Percentiles rank a stretch among this genome's conserved stretches.
These are phyloP conservation scores for Noctua pronuba DNA, from an alignment of 2,888 invertebrate genomes.

Conservation along the genomic window DNA sequence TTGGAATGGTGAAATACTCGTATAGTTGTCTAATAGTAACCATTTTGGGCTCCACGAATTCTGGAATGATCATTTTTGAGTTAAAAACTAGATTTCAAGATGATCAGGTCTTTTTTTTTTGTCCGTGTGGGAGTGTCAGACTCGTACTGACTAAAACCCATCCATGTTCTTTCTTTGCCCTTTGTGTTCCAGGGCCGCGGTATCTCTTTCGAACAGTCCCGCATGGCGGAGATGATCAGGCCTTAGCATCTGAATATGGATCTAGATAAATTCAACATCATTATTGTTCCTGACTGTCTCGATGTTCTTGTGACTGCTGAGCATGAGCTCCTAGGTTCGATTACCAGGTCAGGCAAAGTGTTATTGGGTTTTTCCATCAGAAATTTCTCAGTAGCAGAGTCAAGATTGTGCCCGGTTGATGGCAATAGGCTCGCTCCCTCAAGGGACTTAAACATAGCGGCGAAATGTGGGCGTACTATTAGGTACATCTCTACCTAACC, in stretches of 20 bases:
- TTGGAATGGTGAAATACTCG: background rate
- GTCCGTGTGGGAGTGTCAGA: no score
- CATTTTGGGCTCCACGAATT: background rate
- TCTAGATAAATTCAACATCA: no score
- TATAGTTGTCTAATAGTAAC: background rate
- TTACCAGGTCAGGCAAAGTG: background rate
- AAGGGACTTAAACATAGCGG: background rate
- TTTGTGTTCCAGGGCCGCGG: no score
- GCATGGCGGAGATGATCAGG: background rate
- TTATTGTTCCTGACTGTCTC: background rate
- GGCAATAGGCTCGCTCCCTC: background rate
- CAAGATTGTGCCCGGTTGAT: background rate
- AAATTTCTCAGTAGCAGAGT: background rate
- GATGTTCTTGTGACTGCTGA: background rate
- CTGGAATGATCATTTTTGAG: no score
- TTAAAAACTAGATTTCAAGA: background rate
- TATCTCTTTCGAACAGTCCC: no score
- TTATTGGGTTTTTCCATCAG: background rate
- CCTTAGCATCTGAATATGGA: no score
- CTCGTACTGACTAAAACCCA: no score
- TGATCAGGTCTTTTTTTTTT: background rate
- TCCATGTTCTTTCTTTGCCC: no score
- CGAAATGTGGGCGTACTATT: background rate
- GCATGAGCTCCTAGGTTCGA: background rate
- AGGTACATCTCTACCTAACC: background rate